A percentile compares a stretch with the other conserved stretches of the same genome.
Conservation (phyloP, 2,888 invertebrate species). For the Sinopyrophorus schimmeli region DNA sequence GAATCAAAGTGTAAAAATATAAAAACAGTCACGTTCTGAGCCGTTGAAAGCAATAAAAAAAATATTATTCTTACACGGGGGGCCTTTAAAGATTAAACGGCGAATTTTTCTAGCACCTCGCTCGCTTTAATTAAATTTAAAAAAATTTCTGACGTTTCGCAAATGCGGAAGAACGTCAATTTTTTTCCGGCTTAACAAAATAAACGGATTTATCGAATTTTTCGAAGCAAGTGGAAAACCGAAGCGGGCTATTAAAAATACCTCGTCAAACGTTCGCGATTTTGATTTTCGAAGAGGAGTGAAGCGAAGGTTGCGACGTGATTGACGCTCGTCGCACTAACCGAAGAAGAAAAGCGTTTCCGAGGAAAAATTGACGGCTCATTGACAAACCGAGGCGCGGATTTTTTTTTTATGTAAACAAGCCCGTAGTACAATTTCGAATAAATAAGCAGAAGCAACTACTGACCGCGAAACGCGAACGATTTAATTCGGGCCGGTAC, state of each 20-base stretch:
- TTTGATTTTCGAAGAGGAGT: conserved; percentile 1
- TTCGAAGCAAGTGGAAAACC: too few species aligned
- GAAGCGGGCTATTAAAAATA: too few species aligned
- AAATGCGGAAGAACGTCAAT: conserved; percentile 7
- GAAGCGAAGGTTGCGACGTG: not conserved
- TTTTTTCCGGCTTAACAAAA: too few species aligned
- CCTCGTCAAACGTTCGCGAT: conserved; percentile 9
- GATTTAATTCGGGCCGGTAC: conserved; percentile 6
- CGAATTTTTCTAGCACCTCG: conserved; percentile 1
- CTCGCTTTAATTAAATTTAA: too few species aligned
- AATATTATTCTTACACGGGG: conserved; percentile 2
- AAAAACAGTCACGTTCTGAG: conserved; percentile 1
- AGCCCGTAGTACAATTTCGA: conserved; percentile 3
- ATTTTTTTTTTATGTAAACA: conserved; percentile 10
- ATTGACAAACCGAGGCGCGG: conserved; percentile 25
- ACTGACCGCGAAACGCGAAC: conserved; percentile 7
- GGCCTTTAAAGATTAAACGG: not conserved
- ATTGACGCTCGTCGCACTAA: not conserved
- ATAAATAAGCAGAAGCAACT: conserved; percentile 11
- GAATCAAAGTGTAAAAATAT: conserved; percentile 1
- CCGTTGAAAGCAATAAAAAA: not conserved
- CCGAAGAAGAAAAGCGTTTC: conserved; percentile 1
- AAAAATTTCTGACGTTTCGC: too few species aligned
- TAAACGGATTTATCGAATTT: too few species aligned
- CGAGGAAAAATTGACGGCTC: conserved; percentile 10